Base-by-base conservation (phyloP, 2,888 invertebrate genomes). In the Agrilus mali region DNA sequence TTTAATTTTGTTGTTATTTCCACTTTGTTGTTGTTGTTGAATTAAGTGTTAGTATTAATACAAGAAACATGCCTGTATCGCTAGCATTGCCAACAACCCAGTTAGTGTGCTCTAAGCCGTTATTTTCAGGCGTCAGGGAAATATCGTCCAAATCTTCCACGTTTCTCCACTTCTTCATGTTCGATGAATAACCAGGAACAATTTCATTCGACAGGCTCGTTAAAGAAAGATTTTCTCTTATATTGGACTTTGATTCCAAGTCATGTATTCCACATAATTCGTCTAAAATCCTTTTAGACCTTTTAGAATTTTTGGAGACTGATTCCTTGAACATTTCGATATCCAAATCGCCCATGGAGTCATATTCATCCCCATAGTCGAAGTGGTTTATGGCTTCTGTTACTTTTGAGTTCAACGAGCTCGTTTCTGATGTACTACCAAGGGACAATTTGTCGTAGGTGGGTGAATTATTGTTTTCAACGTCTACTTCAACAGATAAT, bases 51-150 rank as follows among this genome's bases (percentile, higher is more conserved):
- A 40, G 45, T 40, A 49, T 37, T 52, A 45, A 53, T 49, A 45
- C 20, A 48, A 47, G 47, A 49, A 54, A 66, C 66, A 60, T 66
- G 66, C 66, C 66, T 66, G 64, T 50, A 50, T 64, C 62, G 49
- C 59, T 60, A 51, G 49, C 37, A 46, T 63, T 63, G 53, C 63
- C 65, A 55, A 60, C 47, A 49, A 61, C 57, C 65, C 62, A 61
- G 53, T 53, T 55, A 50, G 50, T 53, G 38, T 48, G 50, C 45
- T 49, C 49, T 45, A 52, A 53, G 42, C 44, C 20, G 41, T 46
- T 48, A 42, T 40, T 45, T 38, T 17, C 41, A 40, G 60, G 59
- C 41, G 43, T 44, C 34, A 57, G 44, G 41, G 59, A 60, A 45
- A 59, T 50, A 20, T 55, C 55, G 50, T 65, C 60, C 42, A 65